Conservation (phyloP, 2,888 invertebrate genomes). For the Tuta absoluta region DNA sequence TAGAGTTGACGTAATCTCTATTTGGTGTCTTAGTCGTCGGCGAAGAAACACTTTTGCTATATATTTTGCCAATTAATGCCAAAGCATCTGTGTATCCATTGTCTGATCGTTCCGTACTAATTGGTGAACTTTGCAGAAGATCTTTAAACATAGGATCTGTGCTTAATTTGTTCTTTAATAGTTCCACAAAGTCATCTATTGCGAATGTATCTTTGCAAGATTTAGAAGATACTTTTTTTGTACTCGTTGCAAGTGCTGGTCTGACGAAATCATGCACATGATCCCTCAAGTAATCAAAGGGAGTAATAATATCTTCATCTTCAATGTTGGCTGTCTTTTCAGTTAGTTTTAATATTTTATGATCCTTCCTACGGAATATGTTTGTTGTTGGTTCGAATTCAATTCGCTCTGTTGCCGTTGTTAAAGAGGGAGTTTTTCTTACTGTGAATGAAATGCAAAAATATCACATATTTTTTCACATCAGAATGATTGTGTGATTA, state of each 20-base stretch:
- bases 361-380: background rate
- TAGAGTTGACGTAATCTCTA: constrained; percentile 64
- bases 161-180: constrained; percentile 64
- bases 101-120: constrained; percentile 39
- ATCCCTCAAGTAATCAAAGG: constrained; percentile 53
- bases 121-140: constrained; percentile 49
- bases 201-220: constrained; percentile 58
- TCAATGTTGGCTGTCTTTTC: background rate
- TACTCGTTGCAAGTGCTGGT: constrained; percentile 40
- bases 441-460: background rate
- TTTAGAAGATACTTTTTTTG: constrained; percentile 37
- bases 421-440: constrained; percentile 4
- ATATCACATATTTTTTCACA: background rate
- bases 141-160: constrained; percentile 64
- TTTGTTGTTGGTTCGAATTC: constrained; percentile 15
- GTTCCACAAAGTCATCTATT: constrained; percentile 64
- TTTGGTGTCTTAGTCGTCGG: constrained; percentile 50
- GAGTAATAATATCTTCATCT: constrained; percentile 9
- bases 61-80: constrained; percentile 62
- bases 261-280: constrained; percentile 53
- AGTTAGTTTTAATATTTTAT: background rate
- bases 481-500: too few species aligned
- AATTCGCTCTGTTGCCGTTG: background rate
- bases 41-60: constrained; percentile 55
- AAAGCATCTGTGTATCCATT: constrained; percentile 55